Conservation (phyloP, 2,888 invertebrate species). For the Drosophila histrio region DNA sequence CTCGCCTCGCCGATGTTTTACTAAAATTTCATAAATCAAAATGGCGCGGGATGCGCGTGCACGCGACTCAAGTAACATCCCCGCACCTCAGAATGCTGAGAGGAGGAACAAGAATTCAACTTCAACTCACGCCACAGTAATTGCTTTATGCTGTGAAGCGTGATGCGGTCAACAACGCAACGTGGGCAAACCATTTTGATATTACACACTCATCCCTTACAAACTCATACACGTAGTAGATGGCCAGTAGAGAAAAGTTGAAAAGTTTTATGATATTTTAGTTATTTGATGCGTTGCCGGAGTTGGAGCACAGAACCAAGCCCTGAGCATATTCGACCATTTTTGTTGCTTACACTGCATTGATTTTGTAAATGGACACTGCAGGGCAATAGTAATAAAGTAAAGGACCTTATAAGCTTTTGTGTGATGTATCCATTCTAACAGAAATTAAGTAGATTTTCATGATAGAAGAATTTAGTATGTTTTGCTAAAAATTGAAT, state of each 20-base stretch:
- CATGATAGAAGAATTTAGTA: too few relatives aligned
- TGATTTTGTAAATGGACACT: slow-evolving; percentile 45
- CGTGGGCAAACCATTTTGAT: slow-evolving; percentile 70
- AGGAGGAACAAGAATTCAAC: slow-evolving; percentile 49
- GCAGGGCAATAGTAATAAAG: background rate
- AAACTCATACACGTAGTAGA: slow-evolving; percentile 1
- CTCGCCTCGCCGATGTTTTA: slow-evolving; percentile 4
- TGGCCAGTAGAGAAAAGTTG: slow-evolving; percentile 50
- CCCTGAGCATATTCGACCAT: slow-evolving; percentile 19
- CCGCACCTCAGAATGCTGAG: background rate
- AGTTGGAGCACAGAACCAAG: slow-evolving; percentile 21
- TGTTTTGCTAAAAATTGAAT: too few relatives aligned
- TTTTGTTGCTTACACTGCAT: slow-evolving; percentile 38
- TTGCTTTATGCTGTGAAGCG: slow-evolving; percentile 75
- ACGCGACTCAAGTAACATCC: slow-evolving; percentile 33
- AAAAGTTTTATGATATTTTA: slow-evolving; percentile 74
- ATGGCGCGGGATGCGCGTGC: slow-evolving; percentile 42
- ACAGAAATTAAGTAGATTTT: background rate
- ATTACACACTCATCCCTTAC: slow-evolving; percentile 43
- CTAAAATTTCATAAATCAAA: slow-evolving; percentile 77
- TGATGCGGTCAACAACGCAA: slow-evolving; percentile 76
- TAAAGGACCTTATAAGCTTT: background rate
- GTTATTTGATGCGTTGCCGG: slow-evolving; percentile 53
- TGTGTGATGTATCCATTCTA: background rate
- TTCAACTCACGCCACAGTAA: slow-evolving; percentile 63